Evolutionary conservation across 2,888 invertebrate genomes (phyloP).

Genomic region (Calameuta pallipes): DNA sequence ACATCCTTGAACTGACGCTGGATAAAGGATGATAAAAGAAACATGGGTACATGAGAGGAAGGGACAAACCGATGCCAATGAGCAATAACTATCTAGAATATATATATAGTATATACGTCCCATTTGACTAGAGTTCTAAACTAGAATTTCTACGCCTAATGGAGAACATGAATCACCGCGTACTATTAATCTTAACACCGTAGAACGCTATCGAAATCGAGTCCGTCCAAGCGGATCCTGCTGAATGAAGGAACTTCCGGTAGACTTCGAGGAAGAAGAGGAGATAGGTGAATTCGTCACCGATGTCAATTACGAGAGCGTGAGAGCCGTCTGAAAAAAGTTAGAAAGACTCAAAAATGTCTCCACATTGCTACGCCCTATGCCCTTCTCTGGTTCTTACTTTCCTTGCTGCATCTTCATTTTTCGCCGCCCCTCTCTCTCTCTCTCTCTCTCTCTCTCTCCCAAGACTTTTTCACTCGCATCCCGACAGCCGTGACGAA

Average conservation of each 20-base stretch:
- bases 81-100: neutral
- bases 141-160: neutral
- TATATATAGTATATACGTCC: neutral
- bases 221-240: neutral
- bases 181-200: neutral
- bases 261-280: neutral
- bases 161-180: neutral
- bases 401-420: neutral
- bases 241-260: neutral
- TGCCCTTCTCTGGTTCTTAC: neutral
- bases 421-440: neutral
- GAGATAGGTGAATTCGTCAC: neutral
- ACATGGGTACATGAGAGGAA: neutral
- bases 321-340: neutral
- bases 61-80: neutral
- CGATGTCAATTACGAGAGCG: constrained; percentile 4
- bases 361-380: neutral
- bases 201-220: neutral
- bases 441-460: neutral
- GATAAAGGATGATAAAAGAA: neutral
- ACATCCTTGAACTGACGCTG: neutral
- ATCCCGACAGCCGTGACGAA: constrained; percentile 6
- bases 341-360: neutral
- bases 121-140: neutral
- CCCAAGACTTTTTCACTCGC: neutral